Base-by-base conservation (phyloP, 2,797 vertebrate genomes). In the Natrix natrix region DNA sequence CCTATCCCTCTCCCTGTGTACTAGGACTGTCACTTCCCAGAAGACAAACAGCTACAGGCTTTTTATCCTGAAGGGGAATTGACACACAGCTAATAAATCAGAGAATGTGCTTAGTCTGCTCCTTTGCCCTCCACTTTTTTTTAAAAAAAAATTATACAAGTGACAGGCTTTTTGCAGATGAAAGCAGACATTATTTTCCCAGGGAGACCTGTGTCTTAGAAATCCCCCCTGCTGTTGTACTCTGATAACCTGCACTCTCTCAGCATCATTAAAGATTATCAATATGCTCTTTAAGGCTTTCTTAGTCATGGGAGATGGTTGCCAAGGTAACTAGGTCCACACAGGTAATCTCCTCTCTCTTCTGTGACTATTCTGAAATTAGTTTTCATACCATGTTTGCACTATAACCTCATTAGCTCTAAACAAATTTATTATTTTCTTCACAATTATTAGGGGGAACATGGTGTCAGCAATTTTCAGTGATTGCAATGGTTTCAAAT, bases 241-340 rank as follows among this genome's bases (percentile, higher is more conserved):
- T 98, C 97, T 98, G 98, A 98, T 98, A 98, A 98, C 98, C 97
- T 97, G 92, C 95, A 95, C 96, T 96, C 96, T 97, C 96, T 97
- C 87, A 61, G 97, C 98, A 97, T 98, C 98, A 98, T 98, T 98
- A 99, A 97, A 98, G 98, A 98, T 99, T 97, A 99, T 98, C 98
- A 98, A 99, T 99, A 98, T 97, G 97, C 98, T 98, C 97, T 98
- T 98, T 98, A 98, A 98, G 97, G 96, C 97, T 97, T 97, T 97
- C 97, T 94, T 94, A 97, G 98, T 97, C 97, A 97, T 91, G 28
- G 93, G 96, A 98, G 97, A 97, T 97, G 96, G 98, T 98, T 99
- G 97, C 98, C 97, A 93, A 94, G 98, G 98, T 97, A 99, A 99
- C 98, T 59, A 48, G 43, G 96, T 95, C 97, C 95, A 97, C 97